Conservation (phyloP, 2,113 vertebrate species). For the Ctenodactylus gundi region DNA sequence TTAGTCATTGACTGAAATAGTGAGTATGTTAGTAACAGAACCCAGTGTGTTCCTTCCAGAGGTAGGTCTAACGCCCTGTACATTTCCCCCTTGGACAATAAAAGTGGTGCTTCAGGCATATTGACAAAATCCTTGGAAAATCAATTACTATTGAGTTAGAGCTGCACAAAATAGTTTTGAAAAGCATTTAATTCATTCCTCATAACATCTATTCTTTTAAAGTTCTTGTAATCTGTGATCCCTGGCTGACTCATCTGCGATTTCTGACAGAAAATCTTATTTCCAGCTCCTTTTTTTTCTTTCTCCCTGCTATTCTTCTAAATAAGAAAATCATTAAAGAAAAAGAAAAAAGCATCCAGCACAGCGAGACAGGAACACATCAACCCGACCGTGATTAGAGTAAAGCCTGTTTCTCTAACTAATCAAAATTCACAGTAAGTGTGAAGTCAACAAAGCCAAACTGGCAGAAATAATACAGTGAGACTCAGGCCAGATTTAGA, state of each 20-base stretch:
- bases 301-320: neutral
- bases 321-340: conserved; percentile 61
- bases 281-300: neutral
- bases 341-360: neutral
- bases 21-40: neutral
- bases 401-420: conserved; percentile 27
- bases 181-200: conserved; percentile 46
- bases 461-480: conserved; percentile 33
- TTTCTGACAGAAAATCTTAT: conserved; percentile 45
- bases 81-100: neutral
- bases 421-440: conserved; percentile 52
- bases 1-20: neutral
- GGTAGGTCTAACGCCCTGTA: neutral
- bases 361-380: neutral
- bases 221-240: conserved; percentile 33
- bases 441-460: conserved; percentile 34
- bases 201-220: conserved; percentile 18
- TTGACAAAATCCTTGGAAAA: conserved; percentile 61
- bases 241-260: conserved; percentile 19
- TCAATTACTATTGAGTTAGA: conserved; percentile 66
- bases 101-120: conserved; percentile 23
- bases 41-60: neutral
- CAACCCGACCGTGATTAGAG: neutral
- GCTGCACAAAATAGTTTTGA: conserved; percentile 40
- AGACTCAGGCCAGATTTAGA: neutral